Evolutionary conservation across 2,797 vertebrate species (phyloP), one percentile per base, ranked within the genome.

Genomic region (Gadopsis bispinosus): DNA sequence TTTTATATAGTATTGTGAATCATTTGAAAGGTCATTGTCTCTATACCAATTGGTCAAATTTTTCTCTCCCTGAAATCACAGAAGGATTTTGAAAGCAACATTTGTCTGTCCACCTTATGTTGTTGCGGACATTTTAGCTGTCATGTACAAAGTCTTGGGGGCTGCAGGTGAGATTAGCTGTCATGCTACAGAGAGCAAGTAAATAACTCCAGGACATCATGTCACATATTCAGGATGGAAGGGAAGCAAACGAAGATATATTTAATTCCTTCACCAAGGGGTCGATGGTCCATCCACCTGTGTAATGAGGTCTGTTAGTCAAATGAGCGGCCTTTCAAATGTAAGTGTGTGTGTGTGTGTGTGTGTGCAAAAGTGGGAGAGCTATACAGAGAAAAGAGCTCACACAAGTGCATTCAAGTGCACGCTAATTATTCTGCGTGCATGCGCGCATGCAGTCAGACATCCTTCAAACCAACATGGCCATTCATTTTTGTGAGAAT

Each of bases 281-380:
- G 91, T 91, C 81, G 86, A 93, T 94, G 87, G 78, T 87, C 87
- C 90, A 90, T 92, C 88, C 92, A 93, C 83, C 88, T 89, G 68
- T 94, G 91, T 94, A 94, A 94, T 93, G 93, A 93, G 92, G 85
- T 93, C 91, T 92, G 77, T 93, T 91, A 89, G 88, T 86, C 87
- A 93, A 93, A 93, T 88, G 92, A 93, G 90, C 89, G 90, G 83
- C 87, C 75, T 83, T 90, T 92, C 83, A 84, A 89, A 84, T 89
- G 73, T 75, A 69, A 79, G 91, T 73, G 84, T 39, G 13, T 77
- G 56, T 67, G 79, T 62, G 56, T 31, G 63, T 53, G 33, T 55
- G 53, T 45, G 75, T 81, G 69, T 64, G 61, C 56, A 58, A 69
- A 61, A 53, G 73, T 51, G 37, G 45, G 56, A 63, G 62, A 73